Evolutionary conservation across 2,113 vertebrate genomes (phyloP), one percentile per base, ranked within the genome.

Genomic region (Rattus rattus): DNA sequence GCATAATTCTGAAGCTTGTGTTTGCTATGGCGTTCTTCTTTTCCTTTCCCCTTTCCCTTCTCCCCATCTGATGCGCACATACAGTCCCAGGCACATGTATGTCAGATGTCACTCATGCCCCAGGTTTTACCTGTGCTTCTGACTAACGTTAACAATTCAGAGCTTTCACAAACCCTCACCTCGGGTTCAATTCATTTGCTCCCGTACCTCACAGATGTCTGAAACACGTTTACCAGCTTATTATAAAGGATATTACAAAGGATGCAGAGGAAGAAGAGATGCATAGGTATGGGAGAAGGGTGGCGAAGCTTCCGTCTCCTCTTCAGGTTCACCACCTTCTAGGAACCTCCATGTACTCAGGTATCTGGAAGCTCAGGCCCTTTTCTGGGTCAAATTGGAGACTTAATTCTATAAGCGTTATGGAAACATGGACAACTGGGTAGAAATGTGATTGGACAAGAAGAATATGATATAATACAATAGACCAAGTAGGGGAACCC

Each of bases 241-340:
- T 86, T 69, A 69, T 86, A 86, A 86, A 86, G 84, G 63, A 86
- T 86, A 52, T 86, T 86, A 86, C 76, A 63, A 80, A 94, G 65
- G 86, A 81, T 81, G 36, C 75, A 89, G 52, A 72, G 26, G 73
- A 24, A 80, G 36, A 86, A 86, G 84, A 86, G 43, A 86, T 86
- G 84, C 63, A 86, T 86, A 28, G 69, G 69, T 89, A 59, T 89
- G 72, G 75, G 73, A 86, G 28, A 80, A 70, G n/a, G 85, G 52
- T 28, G 70, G 61, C 7, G 43, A 65, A 80, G 33, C 49, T 69
- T 88, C n/a, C 52, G 36, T 80, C 49, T 43, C 47, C 73, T 33
- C 85, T 77, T 91, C 56, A 52, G 63, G 85, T 80, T 86, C 43
- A 70, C 63, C 73, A 88, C 56, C 39, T 85, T 85, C 81, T 67